These are phyloP conservation scores for Nesogale talazaci DNA, from an alignment of 2,113 vertebrate species.

Conservation along the genomic window DNA sequence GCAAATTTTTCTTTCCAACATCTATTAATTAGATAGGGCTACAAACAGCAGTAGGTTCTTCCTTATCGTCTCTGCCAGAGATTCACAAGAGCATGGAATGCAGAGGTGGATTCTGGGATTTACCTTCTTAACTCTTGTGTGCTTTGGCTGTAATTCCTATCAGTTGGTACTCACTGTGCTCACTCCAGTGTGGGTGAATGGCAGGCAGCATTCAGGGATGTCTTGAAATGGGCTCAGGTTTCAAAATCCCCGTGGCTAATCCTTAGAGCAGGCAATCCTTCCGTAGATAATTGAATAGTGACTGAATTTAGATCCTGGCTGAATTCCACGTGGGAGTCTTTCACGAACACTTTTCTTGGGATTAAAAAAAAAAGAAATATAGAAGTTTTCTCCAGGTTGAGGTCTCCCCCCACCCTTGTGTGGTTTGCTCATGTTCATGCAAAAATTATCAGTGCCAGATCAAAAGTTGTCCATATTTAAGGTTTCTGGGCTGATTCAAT, in stretches of 20 bases:
- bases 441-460: not conserved
- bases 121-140: conserved; percentile 9
- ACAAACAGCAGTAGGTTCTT: conserved; percentile 3
- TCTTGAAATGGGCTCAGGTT: not conserved
- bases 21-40: conserved; percentile 18
- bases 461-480: not conserved
- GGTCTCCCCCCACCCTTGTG: no score
- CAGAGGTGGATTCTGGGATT: not conserved
- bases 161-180: not conserved
- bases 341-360: not conserved
- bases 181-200: not conserved
- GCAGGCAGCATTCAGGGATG: not conserved
- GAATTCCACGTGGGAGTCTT: conserved; percentile 18
- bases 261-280: not conserved
- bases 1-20: conserved; percentile 23
- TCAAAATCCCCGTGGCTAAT: conserved; percentile 18
- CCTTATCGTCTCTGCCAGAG: conserved; percentile 21
- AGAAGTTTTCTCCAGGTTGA: not conserved
- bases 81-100: not conserved
- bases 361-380: not conserved
- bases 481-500: conserved; percentile 20
- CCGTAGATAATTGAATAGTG: not conserved
- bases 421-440: not conserved
- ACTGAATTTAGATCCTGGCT: conserved; percentile 27
- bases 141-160: not conserved